Evolutionary conservation across 2,888 invertebrate species (phyloP).

Genomic region (Pollenia labialis): DNA sequence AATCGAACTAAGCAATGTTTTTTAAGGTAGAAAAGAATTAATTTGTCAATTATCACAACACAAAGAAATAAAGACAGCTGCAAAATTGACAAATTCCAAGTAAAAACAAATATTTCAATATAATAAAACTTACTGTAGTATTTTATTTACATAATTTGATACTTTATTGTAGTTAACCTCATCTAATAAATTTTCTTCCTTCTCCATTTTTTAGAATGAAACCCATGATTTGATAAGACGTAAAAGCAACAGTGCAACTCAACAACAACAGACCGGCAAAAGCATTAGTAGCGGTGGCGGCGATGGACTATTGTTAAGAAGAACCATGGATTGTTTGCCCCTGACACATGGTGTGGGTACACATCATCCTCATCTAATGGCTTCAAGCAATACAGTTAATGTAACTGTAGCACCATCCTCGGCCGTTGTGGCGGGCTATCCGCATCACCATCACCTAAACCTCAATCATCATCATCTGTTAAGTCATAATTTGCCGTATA

Average conservation of each 20-base stretch:
- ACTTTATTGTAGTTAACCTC: background rate
- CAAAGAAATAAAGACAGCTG: too few relatives aligned
- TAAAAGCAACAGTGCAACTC: constrained; percentile 73
- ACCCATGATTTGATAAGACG: constrained; percentile 79
- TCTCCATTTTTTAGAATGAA: constrained; percentile 78
- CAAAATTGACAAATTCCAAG: too few relatives aligned
- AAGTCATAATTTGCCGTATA: constrained; percentile 80
- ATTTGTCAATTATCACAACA: too few relatives aligned
- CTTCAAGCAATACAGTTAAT: constrained; percentile 85
- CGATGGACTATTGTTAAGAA: constrained; percentile 69
- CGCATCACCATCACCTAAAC: constrained; percentile 79
- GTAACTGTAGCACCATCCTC: constrained; percentile 76
- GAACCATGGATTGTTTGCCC: constrained; percentile 91
- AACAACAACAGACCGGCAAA: constrained; percentile 70
- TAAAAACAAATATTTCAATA: too few relatives aligned
- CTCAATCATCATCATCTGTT: constrained; percentile 78
- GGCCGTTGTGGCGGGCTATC: constrained; percentile 80
- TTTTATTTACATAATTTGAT: background rate
- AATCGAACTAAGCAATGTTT: too few relatives aligned
- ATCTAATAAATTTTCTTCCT: background rate
- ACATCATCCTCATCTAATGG: constrained; percentile 73
- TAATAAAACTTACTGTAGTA: too few relatives aligned
- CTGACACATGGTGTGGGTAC: constrained; percentile 83
- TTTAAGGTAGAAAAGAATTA: too few relatives aligned
- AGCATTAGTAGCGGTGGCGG: constrained; percentile 72